Conservation (phyloP, 2,888 invertebrate genomes). For the Diachrysia chrysitis region DNA sequence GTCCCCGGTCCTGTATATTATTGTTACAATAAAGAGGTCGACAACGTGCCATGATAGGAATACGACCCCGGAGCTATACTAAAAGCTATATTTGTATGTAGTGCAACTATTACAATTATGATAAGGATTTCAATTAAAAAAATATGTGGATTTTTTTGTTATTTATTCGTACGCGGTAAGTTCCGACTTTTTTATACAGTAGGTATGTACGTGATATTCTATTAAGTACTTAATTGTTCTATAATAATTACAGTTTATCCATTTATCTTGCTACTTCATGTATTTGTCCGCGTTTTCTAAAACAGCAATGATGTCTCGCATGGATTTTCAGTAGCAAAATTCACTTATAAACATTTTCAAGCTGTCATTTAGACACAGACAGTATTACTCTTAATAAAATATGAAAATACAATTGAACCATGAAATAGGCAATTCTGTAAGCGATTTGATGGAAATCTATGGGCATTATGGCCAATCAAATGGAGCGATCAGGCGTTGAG, state of each 20-base stretch:
- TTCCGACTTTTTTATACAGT: too few relatives aligned
- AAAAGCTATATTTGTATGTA: conserved; percentile 19
- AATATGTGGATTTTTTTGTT: too few relatives aligned
- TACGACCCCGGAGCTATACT: conserved; percentile 10
- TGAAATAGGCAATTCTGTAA: conserved; percentile 68
- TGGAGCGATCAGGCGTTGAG: conserved; percentile 61
- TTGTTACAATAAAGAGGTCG: conserved; percentile 5
- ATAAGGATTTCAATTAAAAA: too few relatives aligned
- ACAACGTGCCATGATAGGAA: conserved; percentile 6
- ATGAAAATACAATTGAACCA: conserved; percentile 63
- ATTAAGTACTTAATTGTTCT: too few relatives aligned
- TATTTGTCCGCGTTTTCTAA: too few relatives aligned
- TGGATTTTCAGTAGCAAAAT: background rate
- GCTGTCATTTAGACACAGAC: conserved; percentile 21
- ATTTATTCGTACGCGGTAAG: too few relatives aligned
- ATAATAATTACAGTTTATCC: too few relatives aligned
- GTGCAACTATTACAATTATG: background rate
- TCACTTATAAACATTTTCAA: background rate
- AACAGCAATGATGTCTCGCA: too few relatives aligned
- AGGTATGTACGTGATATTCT: too few relatives aligned
- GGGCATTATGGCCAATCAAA: conserved; percentile 62
- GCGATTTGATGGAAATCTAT: conserved; percentile 59
- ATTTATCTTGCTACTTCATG: too few relatives aligned
- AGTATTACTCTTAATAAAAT: conserved; percentile 56
- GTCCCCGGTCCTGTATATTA: conserved; percentile 5